Evolutionary conservation across 2,888 invertebrate genomes (phyloP).

Genomic region (Helicoverpa assulta): DNA sequence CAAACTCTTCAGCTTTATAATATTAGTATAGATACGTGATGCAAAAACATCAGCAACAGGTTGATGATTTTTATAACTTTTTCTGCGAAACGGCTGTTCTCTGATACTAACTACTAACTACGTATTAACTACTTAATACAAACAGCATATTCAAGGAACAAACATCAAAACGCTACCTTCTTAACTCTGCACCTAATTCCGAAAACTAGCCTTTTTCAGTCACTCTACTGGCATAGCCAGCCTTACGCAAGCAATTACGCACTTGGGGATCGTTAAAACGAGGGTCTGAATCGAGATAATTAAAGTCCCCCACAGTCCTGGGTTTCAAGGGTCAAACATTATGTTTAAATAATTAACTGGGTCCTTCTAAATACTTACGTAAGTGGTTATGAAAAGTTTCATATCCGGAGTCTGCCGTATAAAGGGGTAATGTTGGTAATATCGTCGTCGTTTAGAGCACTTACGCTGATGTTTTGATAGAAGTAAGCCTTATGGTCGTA

Average conservation of each 20-base stretch:
- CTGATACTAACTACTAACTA: too few species aligned
- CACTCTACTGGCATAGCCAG: conserved; percentile 51
- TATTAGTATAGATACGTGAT: too few species aligned
- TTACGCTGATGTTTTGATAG: conserved; percentile 55
- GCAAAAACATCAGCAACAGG: too few species aligned
- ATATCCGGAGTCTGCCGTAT: conserved; percentile 40
- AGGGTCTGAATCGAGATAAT: conserved; percentile 73
- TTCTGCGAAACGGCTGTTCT: too few species aligned
- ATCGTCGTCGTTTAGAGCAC: conserved; percentile 56
- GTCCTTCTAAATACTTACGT: conserved; percentile 60
- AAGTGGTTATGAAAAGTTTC: conserved; percentile 66
- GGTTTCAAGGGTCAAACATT: conserved; percentile 68
- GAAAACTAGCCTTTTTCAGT: conserved; percentile 64
- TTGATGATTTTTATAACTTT: too few species aligned
- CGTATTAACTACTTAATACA: background rate
- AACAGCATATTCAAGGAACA: conserved; percentile 12
- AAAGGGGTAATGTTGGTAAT: conserved; percentile 53
- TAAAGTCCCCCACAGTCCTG: conserved; percentile 71
- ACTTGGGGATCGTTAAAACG: conserved; percentile 70
- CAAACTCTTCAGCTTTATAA: too few species aligned
- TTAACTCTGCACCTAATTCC: conserved; percentile 43
- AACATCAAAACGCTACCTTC: conserved; percentile 20
- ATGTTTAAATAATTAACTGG: conserved; percentile 67
- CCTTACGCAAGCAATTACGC: conserved; percentile 70
- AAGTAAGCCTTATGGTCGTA: conserved; percentile 38